Evolutionary conservation across 2,113 vertebrate genomes (phyloP).

Genomic region (Cynoglossus semilaevis): DNA sequence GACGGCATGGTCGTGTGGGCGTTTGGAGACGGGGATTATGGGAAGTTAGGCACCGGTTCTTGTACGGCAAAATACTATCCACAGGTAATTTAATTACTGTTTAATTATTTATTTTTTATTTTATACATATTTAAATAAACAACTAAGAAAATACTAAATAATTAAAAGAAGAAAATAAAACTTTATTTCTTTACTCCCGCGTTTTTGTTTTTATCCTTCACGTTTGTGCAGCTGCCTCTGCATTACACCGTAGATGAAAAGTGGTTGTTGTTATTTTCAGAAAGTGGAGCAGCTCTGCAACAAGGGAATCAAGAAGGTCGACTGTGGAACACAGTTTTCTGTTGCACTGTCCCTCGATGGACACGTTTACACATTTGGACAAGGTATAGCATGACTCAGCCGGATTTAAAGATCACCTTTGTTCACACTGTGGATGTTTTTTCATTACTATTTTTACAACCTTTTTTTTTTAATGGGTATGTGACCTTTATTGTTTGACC

Average conservation of each 20-base stretch:
- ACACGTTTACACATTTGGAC: slow-evolving; percentile 80
- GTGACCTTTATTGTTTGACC: too few relatives aligned
- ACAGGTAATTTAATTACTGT: slow-evolving; percentile 70
- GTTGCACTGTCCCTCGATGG: slow-evolving; percentile 76
- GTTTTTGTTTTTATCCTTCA: not conserved
- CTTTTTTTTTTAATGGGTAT: too few relatives aligned
- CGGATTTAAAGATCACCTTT: not conserved
- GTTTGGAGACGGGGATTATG: slow-evolving; percentile 82
- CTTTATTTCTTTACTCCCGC: not conserved
- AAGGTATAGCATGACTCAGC: slow-evolving; percentile 66
- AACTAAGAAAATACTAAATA: not conserved
- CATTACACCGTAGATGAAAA: slow-evolving; percentile 1
- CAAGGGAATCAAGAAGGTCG: slow-evolving; percentile 78
- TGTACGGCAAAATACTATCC: slow-evolving; percentile 81
- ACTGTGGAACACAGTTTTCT: slow-evolving; percentile 81
- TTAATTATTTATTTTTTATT: not conserved
- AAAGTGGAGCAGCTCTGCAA: slow-evolving; percentile 81
- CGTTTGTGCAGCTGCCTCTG: not conserved
- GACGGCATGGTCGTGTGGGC: slow-evolving; percentile 81
- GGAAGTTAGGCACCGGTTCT: slow-evolving; percentile 78
- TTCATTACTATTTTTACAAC: too few relatives aligned
- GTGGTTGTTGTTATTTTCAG: slow-evolving; percentile 49
- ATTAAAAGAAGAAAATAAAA: not conserved
- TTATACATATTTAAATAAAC: too few relatives aligned
- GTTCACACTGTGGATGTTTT: not conserved